These are phyloP conservation scores for Drosophila micromelanica DNA, from an alignment of 1,140 invertebrate genomes.

Conservation along the genomic window DNA sequence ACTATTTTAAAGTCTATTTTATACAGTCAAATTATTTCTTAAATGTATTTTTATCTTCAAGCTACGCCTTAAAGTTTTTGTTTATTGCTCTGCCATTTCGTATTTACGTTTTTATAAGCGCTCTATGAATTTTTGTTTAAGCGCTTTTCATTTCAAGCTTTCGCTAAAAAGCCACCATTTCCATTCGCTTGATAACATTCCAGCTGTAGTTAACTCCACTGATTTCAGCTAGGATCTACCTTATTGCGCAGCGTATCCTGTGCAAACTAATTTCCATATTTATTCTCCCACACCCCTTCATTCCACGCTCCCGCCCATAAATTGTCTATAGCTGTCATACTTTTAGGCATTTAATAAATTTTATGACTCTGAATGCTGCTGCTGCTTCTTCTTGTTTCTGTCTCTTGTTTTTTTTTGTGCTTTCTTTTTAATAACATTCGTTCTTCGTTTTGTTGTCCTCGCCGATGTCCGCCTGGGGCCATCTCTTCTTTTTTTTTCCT, in stretches of 20 bases:
- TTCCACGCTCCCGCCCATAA: slow-evolving; percentile 43
- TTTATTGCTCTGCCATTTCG: too few species aligned
- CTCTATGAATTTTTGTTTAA: not conserved
- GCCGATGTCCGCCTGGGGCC: slow-evolving; percentile 68
- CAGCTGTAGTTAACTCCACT: slow-evolving; percentile 3
- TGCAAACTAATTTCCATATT: slow-evolving; percentile 51
- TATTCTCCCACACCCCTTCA: slow-evolving; percentile 14
- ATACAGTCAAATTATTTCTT: too few species aligned
- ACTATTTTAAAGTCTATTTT: too few species aligned
- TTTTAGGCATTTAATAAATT: slow-evolving; percentile 83
- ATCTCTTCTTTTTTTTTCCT: slow-evolving; percentile 31
- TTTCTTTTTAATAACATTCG: slow-evolving; percentile 74
- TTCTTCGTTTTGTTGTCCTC: slow-evolving; percentile 34
- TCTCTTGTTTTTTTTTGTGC: slow-evolving; percentile 27
- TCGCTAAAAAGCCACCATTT: not conserved
- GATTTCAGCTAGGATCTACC: slow-evolving; percentile 25
- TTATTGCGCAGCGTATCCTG: not conserved
- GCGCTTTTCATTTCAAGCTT: not conserved
- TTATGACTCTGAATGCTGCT: slow-evolving; percentile 60
- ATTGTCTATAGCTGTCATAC: slow-evolving; percentile 81
- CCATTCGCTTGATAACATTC: slow-evolving; percentile 5
- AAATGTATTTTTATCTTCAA: too few species aligned
- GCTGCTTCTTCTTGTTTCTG: slow-evolving; percentile 25
- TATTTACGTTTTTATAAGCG: not conserved
- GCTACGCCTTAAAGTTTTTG: too few species aligned